Evolutionary conservation across 2,797 vertebrate species (phyloP).

Genomic region (Tadarida brasiliensis): DNA sequence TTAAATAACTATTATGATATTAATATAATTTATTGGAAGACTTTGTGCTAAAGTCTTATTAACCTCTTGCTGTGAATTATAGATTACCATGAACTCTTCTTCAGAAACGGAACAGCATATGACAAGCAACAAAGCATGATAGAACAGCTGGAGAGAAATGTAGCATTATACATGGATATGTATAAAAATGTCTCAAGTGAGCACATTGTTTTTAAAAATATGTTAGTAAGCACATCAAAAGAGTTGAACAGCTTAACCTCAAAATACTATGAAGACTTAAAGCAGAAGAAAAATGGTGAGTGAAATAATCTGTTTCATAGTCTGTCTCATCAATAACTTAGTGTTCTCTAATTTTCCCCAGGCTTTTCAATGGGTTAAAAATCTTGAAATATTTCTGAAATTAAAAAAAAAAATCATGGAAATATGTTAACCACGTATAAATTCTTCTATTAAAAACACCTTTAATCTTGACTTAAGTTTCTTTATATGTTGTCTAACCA

Average conservation of each 20-base stretch:
- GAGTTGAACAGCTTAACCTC: not conserved
- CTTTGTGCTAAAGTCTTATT: not conserved
- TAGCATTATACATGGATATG: not conserved
- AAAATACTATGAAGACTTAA: not conserved
- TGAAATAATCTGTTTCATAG: not conserved
- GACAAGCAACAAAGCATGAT: not conserved
- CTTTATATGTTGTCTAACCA: not conserved
- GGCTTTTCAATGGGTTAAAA: not conserved
- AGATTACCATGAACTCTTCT: not conserved
- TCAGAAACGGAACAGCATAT: not conserved
- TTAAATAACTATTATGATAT: not conserved
- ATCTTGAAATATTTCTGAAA: not conserved
- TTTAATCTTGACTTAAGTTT: not conserved
- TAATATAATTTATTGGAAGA: not conserved
- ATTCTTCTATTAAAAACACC: not conserved
- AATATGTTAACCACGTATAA: not conserved
- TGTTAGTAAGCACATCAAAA: not conserved
- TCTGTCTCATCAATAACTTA: not conserved
- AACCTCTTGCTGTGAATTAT: not conserved
- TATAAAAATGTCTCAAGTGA: not conserved
- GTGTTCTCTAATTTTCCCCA: not conserved
- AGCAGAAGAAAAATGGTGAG: not conserved
- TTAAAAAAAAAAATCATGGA: not conserved
- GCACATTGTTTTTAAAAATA: not conserved
- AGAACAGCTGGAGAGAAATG: not conserved